Conservation (phyloP, 1,140 invertebrate genomes). For the Probaryconus sp. region DNA sequence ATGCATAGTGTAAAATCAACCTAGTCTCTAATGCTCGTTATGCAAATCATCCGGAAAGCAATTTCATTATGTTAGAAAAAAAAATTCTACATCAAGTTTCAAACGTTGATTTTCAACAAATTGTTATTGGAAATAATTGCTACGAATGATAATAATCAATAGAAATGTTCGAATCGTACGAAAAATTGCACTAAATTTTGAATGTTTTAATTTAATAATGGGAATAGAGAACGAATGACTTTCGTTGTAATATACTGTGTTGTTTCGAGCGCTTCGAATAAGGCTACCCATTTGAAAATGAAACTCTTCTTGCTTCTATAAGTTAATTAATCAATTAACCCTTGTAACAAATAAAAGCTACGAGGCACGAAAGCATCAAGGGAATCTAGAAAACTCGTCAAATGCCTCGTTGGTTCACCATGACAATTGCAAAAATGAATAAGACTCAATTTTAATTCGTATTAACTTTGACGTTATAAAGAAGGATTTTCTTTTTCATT, state of each 20-base stretch:
- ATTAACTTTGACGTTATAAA: neutral
- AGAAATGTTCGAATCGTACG: too few species aligned
- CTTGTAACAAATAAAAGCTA: constrained; percentile 64
- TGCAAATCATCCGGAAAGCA: constrained; percentile 32
- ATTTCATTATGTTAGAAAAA: constrained; percentile 22
- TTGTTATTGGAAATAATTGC: neutral
- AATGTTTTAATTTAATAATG: too few species aligned
- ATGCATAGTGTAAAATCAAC: constrained; percentile 30
- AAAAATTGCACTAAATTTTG: too few species aligned
- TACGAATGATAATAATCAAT: too few species aligned
- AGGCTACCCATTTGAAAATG: constrained; percentile 26
- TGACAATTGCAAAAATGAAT: neutral
- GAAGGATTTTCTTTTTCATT: constrained; percentile 17
- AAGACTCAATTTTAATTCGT: neutral
- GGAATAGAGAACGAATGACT: too few species aligned
- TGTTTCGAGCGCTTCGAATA: constrained; percentile 27
- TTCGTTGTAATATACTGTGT: too few species aligned
- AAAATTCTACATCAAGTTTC: constrained; percentile 22
- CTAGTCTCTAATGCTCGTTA: constrained; percentile 20
- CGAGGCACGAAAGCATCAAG: constrained; percentile 34
- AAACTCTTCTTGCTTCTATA: constrained; percentile 26
- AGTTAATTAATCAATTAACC: constrained; percentile 73
- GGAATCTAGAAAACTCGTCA: constrained; percentile 48
- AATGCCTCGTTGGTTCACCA: constrained; percentile 9
- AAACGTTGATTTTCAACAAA: too few species aligned